Conservation (phyloP, 2,888 invertebrate genomes). For the Ellobium chinense region DNA sequence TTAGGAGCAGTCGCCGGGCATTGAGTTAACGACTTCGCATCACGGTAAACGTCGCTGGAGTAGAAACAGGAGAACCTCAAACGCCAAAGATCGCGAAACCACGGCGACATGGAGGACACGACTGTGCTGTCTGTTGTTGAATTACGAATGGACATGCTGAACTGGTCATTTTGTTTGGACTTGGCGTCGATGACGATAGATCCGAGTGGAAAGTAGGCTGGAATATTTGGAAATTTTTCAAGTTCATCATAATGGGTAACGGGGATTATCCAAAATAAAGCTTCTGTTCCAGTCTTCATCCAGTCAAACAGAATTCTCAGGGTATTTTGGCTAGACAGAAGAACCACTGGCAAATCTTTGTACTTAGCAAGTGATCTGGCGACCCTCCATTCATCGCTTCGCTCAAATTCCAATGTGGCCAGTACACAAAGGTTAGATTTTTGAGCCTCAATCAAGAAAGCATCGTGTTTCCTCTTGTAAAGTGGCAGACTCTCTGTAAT, state of each 20-base stretch:
- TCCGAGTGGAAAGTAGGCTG: conserved; percentile 10
- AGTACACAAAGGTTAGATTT: neutral
- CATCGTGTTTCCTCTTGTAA: neutral
- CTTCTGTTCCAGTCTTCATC: neutral
- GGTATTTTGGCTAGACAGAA: conserved; percentile 6
- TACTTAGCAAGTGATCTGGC: neutral
- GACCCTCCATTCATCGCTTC: neutral
- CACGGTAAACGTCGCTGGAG: neutral
- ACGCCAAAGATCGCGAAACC: conserved; percentile 12
- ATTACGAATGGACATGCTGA: neutral
- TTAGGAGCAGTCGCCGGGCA: conserved; percentile 7
- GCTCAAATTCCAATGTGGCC: neutral
- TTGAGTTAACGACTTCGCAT: neutral
- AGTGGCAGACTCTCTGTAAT: neutral
- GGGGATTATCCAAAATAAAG: conserved; percentile 20
- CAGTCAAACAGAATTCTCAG: conserved; percentile 5
- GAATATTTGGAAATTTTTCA: neutral
- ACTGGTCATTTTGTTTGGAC: conserved; percentile 7
- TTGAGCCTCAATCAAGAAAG: neutral
- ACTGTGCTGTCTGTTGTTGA: neutral
- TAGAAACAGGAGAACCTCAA: neutral
- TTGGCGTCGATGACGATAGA: conserved; percentile 8
- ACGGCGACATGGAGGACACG: neutral
- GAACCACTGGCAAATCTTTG: neutral
- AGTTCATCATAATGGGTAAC: neutral